phyloP scores from a whole-genome alignment of 2,797 vertebrate species.

The Sternarchorhynchus goeldii region DNA sequence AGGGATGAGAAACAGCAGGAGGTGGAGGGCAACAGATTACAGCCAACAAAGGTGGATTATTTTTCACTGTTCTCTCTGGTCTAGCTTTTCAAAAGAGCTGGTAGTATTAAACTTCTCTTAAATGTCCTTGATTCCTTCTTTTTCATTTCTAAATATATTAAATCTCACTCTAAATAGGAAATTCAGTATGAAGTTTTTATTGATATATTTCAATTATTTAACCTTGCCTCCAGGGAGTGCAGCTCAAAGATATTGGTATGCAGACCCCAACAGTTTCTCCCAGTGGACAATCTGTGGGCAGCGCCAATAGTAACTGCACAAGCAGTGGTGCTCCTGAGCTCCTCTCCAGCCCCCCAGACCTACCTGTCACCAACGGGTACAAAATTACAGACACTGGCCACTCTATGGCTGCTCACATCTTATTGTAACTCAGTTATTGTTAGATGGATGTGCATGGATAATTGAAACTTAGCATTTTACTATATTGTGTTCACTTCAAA shows the following conservation, averaged over 20 bases:
- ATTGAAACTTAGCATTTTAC: no score
- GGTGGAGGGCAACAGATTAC: constrained; percentile 85
- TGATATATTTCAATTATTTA: constrained; percentile 1
- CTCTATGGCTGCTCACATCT: no score
- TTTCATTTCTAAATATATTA: not conserved
- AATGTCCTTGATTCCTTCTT: not conserved
- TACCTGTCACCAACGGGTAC: constrained; percentile 86
- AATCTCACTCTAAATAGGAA: constrained; percentile 7
- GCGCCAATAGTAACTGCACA: constrained; percentile 83
- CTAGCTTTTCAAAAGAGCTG: not conserved
- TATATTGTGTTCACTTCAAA: no score
- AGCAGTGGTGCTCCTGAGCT: constrained; percentile 81
- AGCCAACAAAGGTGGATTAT: constrained; percentile 83
- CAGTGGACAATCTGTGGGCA: constrained; percentile 87
- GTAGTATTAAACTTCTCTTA: not conserved
- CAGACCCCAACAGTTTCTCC: constrained; percentile 86
- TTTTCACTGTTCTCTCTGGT: not conserved
- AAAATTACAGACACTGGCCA: no score
- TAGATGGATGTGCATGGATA: no score
- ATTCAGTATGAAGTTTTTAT: not conserved
- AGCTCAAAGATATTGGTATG: constrained; percentile 82
- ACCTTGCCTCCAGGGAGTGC: constrained; percentile 77
- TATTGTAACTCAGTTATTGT: no score
- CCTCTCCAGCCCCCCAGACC: constrained; percentile 80
- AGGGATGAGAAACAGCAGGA: constrained; percentile 87